Base-by-base conservation (phyloP, 2,888 invertebrate species). In the Imbricaverruca yamaguchii region DNA sequence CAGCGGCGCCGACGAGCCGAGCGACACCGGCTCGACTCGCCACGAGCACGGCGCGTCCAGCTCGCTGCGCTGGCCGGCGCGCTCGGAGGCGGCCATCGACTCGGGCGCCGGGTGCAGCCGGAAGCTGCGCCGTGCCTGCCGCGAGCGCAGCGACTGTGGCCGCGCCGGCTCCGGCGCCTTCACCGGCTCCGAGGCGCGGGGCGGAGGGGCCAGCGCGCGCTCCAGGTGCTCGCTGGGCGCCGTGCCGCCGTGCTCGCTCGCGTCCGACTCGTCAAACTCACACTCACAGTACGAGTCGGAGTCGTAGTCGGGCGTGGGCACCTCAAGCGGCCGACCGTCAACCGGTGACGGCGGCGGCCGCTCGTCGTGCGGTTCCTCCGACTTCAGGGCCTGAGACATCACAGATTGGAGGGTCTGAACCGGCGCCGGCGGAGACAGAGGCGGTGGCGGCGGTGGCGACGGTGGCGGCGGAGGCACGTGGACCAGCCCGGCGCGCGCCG, bases 221-320 rank as follows among this genome's bases (percentile, higher is more conserved):
- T 74, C 74, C 55, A 74, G 55, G 55, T 74, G 74, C 55, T 74
- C 77, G 11, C 53, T 69, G 57, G 23, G 67, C 18, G 65, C 18
- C 39, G 11, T 9, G 18, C 57, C 39, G 23, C 63, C 23, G 9
- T 69, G 80, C 56, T 80, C 81, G 23, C 74, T 67, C n/a, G 25
- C 77, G 3, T 55, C 59, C 21, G 25, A 69, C 39, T 53, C 80
- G 25, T 39, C 80, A 57, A 81, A 79, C 74, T 74, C 53, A 55
- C 74, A 74, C 11, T 74, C 74, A 15, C 74, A 81, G 78, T 61
- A 77, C 18, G 81, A 81, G 63, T 81, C 81, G 18, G 63, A 55
- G 65, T 81, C 81, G 21, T 80, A 81, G 21, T 81, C 81, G 4
- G 81, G 81, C 15, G 80, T 80, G 10, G 81, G 81, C 21, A 80